phyloP scores from a whole-genome alignment of 2,888 invertebrate species.

The Drosophila maculinotata region DNA sequence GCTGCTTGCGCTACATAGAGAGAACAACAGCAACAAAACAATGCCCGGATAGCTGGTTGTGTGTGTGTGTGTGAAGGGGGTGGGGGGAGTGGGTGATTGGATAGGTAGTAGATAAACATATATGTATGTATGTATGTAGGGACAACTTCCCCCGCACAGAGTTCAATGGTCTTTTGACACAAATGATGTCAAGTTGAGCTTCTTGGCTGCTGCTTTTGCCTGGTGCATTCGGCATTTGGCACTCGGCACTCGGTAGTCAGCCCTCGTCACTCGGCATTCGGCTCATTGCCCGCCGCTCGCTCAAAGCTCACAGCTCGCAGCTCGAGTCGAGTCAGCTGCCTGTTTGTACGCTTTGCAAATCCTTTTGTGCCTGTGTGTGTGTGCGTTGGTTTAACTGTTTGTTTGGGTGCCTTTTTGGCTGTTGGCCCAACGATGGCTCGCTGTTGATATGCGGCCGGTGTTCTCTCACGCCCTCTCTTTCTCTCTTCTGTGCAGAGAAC shows the following conservation, averaged over 20 bases:
- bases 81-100: background rate
- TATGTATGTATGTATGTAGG: conserved; percentile 8
- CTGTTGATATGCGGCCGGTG: conserved; percentile 54
- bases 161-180: conserved; percentile 85
- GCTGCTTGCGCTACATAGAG: conserved; percentile 29
- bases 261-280: conserved; percentile 28
- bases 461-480: conserved; percentile 24
- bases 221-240: conserved; percentile 20
- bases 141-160: conserved; percentile 64
- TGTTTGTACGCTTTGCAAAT: conserved; percentile 22
- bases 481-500: conserved; percentile 51
- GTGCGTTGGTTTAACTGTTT: conserved; percentile 62
- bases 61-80: background rate
- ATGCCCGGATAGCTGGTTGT: conserved; percentile 9
- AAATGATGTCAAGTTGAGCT: conserved; percentile 84
- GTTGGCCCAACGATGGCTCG: conserved; percentile 35
- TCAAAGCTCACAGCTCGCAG: conserved; percentile 1
- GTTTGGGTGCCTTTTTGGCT: conserved; percentile 73
- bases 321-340: conserved; percentile 59
- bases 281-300: conserved; percentile 25
- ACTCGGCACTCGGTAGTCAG: conserved; percentile 1
- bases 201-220: conserved; percentile 43
- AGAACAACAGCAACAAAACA: conserved; percentile 28
- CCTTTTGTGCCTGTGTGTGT: conserved; percentile 21
- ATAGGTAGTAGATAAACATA: too few relatives aligned